Base-by-base conservation (phyloP, 92 coral and sea anemone species). In the Isaurus tuberculatus region DNA sequence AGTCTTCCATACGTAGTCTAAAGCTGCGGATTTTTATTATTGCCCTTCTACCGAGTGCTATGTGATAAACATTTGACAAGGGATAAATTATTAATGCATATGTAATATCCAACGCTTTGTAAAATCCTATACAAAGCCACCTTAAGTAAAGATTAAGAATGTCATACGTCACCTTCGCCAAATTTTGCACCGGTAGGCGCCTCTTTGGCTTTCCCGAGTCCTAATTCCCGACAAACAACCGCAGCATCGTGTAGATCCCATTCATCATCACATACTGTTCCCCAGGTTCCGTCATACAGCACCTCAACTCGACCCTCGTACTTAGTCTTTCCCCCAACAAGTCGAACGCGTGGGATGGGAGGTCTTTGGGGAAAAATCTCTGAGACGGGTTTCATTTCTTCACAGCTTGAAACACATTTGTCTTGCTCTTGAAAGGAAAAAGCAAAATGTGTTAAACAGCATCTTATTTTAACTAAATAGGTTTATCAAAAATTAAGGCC, bases 271-370 rank as follows among this genome's bases (percentile, higher is more conserved):
- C 97, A 93, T 0, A 93, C 94, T 4, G 97, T 93, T 14, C 97
- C 97, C 97, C 97, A 93, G 43, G 29, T 25, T 4, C 91, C 94
- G 23, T 72, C 91, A 74, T 93, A 72, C 8, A 89, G 77, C 9
- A 93, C 94, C 79, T 93, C 97, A 16, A 93, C 97, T 28, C 97
- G 91, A 22, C 97, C 97, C 85, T 93, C 93, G 51, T 86, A 92
- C 48, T 93, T 93, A 25, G 44, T 91, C 29, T 77, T 93, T 23
- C 94, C 94, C 66, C 79, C 93, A 31, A 89, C 89, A 73, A 93
- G 79, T 34, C 97, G 97, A 20, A 93, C 97, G 65, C 86, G 53
- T 29, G 91, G 89, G 53, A n/a, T 64, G 17, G 87, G 37, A 42
- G 94, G 97, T 58, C 87, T 90, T 3, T 91, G 79, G 22, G 94